A percentile compares a stretch with the other conserved stretches of the same genome.
Evolutionary conservation across 2,797 vertebrate species (phyloP).

Genomic region (Acridotheres tristis): DNA sequence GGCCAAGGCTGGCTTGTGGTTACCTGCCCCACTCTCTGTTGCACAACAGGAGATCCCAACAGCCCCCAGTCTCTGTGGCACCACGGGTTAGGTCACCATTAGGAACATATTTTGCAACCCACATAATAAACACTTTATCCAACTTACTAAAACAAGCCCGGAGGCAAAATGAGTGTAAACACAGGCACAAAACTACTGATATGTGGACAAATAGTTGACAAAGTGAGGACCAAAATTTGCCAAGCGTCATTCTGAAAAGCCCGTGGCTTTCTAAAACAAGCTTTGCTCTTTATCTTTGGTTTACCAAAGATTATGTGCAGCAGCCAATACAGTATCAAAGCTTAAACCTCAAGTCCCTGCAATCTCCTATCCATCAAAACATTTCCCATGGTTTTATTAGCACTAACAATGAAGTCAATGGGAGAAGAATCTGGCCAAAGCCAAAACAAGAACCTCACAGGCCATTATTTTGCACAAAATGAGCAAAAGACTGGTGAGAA

Average conservation of each 20-base stretch:
- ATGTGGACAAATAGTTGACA: constrained; percentile 56
- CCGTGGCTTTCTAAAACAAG: constrained; percentile 53
- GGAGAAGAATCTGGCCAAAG: not conserved
- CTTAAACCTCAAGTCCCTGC: constrained; percentile 57
- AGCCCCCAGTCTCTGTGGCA: constrained; percentile 68
- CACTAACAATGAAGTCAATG: constrained; percentile 14
- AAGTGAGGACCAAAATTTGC: constrained; percentile 21
- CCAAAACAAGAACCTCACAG: not conserved
- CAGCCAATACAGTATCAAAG: constrained; percentile 42
- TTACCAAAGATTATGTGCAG: constrained; percentile 41
- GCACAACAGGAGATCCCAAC: constrained; percentile 38
- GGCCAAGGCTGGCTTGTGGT: constrained; percentile 66
- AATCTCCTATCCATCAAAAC: constrained; percentile 22
- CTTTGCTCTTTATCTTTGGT: constrained; percentile 36
- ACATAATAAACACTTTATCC: constrained; percentile 67
- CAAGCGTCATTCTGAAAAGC: constrained; percentile 44
- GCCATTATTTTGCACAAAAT: not conserved
- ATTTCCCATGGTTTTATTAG: constrained; percentile 55
- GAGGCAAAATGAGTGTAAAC: constrained; percentile 57
- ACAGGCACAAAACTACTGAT: constrained; percentile 41
- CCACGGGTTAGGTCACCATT: constrained; percentile 48
- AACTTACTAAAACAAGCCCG: constrained; percentile 55
- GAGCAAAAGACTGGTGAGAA: not conserved
- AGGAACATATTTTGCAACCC: constrained; percentile 71
- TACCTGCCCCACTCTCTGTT: constrained; percentile 51